Percentiles rank a stretch among this genome's conserved stretches.
Evolutionary conservation across 2,113 vertebrate genomes (phyloP).

Genomic region (Empidonax traillii): DNA sequence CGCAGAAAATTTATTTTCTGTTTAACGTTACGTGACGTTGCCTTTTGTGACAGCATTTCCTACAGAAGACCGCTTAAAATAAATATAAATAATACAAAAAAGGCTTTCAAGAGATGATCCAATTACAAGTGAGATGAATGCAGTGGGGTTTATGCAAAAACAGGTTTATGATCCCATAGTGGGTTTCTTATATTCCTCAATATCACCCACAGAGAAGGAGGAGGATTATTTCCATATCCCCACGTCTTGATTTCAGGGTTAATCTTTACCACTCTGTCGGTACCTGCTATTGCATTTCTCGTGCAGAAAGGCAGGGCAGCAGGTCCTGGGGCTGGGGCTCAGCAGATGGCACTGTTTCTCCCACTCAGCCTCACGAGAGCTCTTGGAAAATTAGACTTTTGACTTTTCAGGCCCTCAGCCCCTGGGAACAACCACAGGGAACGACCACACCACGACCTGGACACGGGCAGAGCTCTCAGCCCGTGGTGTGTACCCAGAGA

Average conservation of each 20-base stretch:
- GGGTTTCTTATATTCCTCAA: neutral
- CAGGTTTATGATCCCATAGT: neutral
- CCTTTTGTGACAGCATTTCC: neutral
- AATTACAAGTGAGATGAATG: neutral
- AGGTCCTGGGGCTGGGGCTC: neutral
- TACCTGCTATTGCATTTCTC: accelerated
- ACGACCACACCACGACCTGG: too few species aligned
- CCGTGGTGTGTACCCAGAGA: neutral
- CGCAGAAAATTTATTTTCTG: neutral
- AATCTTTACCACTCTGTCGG: accelerated
- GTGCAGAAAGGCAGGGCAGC: neutral
- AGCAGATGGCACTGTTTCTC: neutral
- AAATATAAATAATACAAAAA: neutral
- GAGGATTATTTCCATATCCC: accelerated
- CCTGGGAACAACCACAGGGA: neutral
- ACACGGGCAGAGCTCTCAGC: too few species aligned
- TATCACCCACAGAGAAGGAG: neutral
- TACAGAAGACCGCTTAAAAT: neutral
- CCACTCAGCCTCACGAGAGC: neutral
- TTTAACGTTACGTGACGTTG: neutral
- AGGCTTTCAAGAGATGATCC: neutral
- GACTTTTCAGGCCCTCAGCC: neutral
- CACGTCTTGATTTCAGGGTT: too few species aligned
- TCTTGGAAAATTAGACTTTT: neutral
- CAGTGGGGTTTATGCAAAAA: accelerated